Conservation (phyloP, 2,113 vertebrate species). For the Platanista minor region DNA sequence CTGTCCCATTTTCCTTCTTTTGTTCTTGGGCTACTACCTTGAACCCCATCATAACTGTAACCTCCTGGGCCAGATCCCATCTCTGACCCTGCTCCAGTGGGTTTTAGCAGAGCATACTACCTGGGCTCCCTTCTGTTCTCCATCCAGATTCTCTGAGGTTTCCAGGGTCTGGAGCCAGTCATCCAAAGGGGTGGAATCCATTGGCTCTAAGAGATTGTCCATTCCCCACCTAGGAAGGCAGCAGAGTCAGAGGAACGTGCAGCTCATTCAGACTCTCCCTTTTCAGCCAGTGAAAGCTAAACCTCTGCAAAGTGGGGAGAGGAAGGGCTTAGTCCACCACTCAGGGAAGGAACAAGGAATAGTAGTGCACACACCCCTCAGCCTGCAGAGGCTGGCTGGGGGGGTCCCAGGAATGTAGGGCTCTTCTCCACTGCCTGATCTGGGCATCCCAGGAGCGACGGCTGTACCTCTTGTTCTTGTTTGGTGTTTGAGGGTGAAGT, state of each 20-base stretch:
- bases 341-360: conserved; percentile 9
- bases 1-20: not conserved
- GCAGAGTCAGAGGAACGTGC: not conserved
- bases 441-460: conserved; percentile 90
- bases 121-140: conserved; percentile 12
- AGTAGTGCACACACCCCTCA: conserved; percentile 16
- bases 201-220: conserved; percentile 69
- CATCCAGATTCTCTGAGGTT: conserved; percentile 19
- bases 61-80: not conserved
- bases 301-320: not conserved
- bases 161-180: conserved; percentile 23
- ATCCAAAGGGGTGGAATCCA: conserved; percentile 75
- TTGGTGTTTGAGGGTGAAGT: conserved; percentile 88
- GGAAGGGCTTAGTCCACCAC: not conserved
- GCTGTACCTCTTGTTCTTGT: conserved; percentile 90
- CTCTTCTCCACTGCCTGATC: conserved; percentile 88
- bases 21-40: conserved; percentile 16
- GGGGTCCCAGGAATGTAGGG: conserved; percentile 88
- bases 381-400: conserved; percentile 21
- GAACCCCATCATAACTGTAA: not conserved
- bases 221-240: conserved; percentile 76
- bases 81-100: not conserved
- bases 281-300: conserved; percentile 13
- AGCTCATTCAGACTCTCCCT: not conserved
- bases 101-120: conserved; percentile 38